A percentile compares a stretch with the other conserved stretches of the same genome.
phyloP scores from a whole-genome alignment of 2,113 vertebrate genomes.

The Ictidomys tridecemlineatus region DNA sequence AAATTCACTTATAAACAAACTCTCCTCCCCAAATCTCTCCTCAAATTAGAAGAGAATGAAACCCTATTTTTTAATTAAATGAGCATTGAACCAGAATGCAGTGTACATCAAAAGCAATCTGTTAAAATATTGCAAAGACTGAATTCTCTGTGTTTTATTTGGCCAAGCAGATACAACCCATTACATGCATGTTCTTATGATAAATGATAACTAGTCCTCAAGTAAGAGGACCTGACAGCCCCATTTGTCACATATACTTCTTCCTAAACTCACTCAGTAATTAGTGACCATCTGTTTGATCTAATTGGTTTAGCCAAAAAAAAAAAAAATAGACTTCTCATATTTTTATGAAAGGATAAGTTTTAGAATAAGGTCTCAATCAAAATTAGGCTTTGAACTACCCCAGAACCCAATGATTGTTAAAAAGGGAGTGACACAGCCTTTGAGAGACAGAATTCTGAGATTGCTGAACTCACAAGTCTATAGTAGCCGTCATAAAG shows the following conservation, averaged over 20 bases:
- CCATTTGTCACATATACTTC: neutral
- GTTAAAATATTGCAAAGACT: neutral
- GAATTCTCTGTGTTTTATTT: neutral
- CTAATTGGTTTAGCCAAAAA: neutral
- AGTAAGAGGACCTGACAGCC: neutral
- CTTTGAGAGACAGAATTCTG: neutral
- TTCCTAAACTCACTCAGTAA: neutral
- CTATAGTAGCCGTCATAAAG: slow-evolving; percentile 11
- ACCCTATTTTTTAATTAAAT: neutral
- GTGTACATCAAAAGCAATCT: neutral
- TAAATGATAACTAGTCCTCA: neutral
- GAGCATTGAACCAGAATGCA: neutral
- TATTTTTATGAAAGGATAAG: neutral
- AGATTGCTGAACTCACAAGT: neutral
- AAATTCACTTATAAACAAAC: neutral
- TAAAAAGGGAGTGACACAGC: neutral
- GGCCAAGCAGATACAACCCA: neutral
- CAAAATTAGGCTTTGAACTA: neutral
- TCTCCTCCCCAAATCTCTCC: neutral
- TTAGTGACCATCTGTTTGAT: neutral
- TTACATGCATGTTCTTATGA: neutral
- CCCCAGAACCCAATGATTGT: neutral
- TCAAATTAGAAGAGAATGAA: neutral
- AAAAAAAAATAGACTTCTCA: neutral
- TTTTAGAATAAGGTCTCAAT: neutral